Conservation (phyloP, 2,888 invertebrate genomes). For the Hypomecis punctinalis region DNA sequence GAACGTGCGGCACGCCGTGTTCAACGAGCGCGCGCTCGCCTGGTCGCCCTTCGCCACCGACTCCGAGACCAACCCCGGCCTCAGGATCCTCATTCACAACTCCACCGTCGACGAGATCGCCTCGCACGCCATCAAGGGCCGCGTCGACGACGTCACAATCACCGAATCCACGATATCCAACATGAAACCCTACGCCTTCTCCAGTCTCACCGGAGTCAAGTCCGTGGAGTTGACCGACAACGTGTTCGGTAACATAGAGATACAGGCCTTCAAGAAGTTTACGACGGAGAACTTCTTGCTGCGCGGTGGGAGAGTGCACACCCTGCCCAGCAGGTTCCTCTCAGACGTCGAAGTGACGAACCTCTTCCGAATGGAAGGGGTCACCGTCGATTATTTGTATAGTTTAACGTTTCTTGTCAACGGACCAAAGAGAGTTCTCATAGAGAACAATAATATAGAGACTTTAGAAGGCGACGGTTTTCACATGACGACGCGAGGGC, state of each 20-base stretch:
- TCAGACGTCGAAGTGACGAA: slow-evolving; percentile 90
- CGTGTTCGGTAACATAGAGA: slow-evolving; percentile 85
- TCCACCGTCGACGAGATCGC: slow-evolving; percentile 83
- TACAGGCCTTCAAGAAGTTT: slow-evolving; percentile 92
- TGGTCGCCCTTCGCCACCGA: slow-evolving; percentile 86
- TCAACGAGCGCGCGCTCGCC: slow-evolving; percentile 86
- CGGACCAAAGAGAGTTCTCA: slow-evolving; percentile 86
- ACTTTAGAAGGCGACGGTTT: slow-evolving; percentile 88
- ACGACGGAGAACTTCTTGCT: slow-evolving; percentile 87
- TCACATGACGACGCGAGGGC: slow-evolving; percentile 85
- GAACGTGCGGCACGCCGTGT: slow-evolving; percentile 86
- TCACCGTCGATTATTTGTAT: slow-evolving; percentile 86
- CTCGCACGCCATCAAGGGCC: slow-evolving; percentile 88
- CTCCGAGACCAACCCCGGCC: slow-evolving; percentile 87
- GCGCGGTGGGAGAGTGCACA: slow-evolving; percentile 85
- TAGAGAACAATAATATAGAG: slow-evolving; percentile 85
- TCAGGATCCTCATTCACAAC: slow-evolving; percentile 79
- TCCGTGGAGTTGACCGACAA: slow-evolving; percentile 87
- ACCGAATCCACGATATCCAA: slow-evolving; percentile 85
- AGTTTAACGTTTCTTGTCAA: slow-evolving; percentile 89
- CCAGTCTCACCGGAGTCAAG: slow-evolving; percentile 88
- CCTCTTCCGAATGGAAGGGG: slow-evolving; percentile 87
- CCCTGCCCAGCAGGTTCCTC: slow-evolving; percentile 89
- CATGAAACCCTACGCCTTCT: slow-evolving; percentile 90
- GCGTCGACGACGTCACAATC: slow-evolving; percentile 88